Conservation (phyloP, 1,140 invertebrate genomes). For the Rhopalosiphum padi region DNA sequence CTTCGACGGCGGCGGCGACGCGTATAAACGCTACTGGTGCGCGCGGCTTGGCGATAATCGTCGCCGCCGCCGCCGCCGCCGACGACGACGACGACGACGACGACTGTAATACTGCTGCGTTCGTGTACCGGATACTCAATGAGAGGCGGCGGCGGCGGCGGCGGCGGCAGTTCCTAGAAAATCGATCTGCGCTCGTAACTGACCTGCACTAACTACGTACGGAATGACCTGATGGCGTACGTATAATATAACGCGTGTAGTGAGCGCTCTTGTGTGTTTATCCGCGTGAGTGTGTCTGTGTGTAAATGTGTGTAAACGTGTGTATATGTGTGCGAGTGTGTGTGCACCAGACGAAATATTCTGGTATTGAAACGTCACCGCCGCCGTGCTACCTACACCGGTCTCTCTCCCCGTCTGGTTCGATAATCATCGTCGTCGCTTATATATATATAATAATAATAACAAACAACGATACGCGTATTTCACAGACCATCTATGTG, state of each 20-base stretch:
- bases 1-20: background rate
- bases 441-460: background rate
- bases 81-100: background rate
- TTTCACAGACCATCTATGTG: background rate
- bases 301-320: background rate
- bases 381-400: background rate
- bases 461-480: background rate
- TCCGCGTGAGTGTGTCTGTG: background rate
- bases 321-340: background rate
- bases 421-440: background rate
- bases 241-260: background rate
- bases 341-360: constrained; percentile 39
- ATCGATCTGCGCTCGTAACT: constrained; percentile 54
- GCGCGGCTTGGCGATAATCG: constrained; percentile 32
- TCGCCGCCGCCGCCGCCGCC: background rate
- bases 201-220: constrained; percentile 54
- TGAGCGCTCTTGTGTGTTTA: background rate
- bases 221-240: constrained; percentile 25
- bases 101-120: background rate
- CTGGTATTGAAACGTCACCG: constrained; percentile 52
- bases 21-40: background rate
- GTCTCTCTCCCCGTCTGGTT: background rate
- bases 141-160: constrained; percentile 8
- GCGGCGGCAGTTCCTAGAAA: constrained; percentile 49
- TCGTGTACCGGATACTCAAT: constrained; percentile 54